Evolutionary conservation across 2,888 invertebrate species (phyloP), one percentile per base, ranked within the genome.

Genomic region (Tryphoninae sp.): DNA sequence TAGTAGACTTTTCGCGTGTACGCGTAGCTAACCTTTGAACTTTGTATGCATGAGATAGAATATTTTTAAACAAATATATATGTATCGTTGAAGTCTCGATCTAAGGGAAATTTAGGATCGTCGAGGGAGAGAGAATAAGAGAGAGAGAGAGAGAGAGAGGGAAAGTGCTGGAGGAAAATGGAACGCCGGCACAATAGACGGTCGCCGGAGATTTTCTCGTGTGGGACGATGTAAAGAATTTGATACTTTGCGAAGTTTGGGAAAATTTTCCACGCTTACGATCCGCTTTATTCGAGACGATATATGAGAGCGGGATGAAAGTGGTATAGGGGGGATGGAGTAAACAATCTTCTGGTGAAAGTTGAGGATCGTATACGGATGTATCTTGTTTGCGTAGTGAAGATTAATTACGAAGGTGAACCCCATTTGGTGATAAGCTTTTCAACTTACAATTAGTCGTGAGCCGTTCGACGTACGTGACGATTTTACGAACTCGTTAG

Each of bases 251-350:
- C 65, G 8, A 58, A 75, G 42, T 58, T 9, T 58, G 16, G 13
- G 19, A 67, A 26, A 42, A 23, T 45, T 49, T 64, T 42, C 1
- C 11, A 49, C 19, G 7, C 42, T 11, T 13, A 76, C 64, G 55
- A 65, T 69, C 58, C 49, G 13, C 33, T 59, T 53, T 45, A 64
- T 78, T 74, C 49, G n/a, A 69, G 40, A 11, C 40, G 55, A 58
- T 73, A 55, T 33, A 11, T 6, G 49, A 22, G 74, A 58, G 8
- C 13, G 6, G 33, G 67, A 61, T 11, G 40, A 74, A 78, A 81
- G 53, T 51, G 11, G 33, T 33, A 33, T 33, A 33, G 0, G 33
- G 6, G 6, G 0, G 6, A 33, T 6, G 33, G 6, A 6, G 33
- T 2, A 33, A 33, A 33, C 33, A 6, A 4, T 33, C 4, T 33